These are phyloP conservation scores for Megamerina dolium DNA, from an alignment of 2,888 invertebrate species.

Conservation along the genomic window DNA sequence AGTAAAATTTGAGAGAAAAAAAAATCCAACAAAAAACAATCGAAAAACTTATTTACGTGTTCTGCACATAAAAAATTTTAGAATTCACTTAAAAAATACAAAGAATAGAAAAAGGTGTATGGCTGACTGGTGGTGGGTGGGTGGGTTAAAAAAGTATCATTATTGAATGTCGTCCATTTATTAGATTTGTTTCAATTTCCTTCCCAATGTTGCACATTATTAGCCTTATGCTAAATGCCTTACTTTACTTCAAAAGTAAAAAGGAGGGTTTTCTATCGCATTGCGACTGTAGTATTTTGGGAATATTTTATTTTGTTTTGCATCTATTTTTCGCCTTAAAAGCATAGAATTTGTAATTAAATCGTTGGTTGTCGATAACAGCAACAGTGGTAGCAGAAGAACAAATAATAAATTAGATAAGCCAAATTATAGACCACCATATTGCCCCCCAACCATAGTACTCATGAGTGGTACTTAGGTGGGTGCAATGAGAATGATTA, in stretches of 20 bases:
- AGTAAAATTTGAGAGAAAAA: constrained; percentile 14
- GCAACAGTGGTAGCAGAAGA: no score
- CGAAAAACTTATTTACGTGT: constrained; percentile 20
- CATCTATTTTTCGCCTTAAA: no score
- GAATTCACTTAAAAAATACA: constrained; percentile 11
- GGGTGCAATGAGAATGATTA: no score
- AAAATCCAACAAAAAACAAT: constrained; percentile 8
- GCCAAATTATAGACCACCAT: constrained; percentile 11
- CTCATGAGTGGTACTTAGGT: no score
- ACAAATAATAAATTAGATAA: constrained; percentile 13
- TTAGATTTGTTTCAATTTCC: constrained; percentile 41
- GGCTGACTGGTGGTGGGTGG: background rate
- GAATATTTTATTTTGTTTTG: constrained; percentile 10
- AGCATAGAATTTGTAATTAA: constrained; percentile 23
- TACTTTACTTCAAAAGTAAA: no score
- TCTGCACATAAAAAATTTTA: constrained; percentile 20
- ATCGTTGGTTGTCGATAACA: constrained; percentile 16
- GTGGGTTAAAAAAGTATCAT: no score
- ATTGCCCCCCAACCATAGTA: no score
- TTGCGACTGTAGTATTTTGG: no score
- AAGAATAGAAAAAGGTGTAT: constrained; percentile 15
- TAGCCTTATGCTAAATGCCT: constrained; percentile 10
- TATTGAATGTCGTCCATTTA: constrained; percentile 30
- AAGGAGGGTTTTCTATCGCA: no score
- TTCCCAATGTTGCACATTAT: constrained; percentile 18